Base-by-base conservation (phyloP, 2,888 invertebrate species). In the Rutpela maculata region DNA sequence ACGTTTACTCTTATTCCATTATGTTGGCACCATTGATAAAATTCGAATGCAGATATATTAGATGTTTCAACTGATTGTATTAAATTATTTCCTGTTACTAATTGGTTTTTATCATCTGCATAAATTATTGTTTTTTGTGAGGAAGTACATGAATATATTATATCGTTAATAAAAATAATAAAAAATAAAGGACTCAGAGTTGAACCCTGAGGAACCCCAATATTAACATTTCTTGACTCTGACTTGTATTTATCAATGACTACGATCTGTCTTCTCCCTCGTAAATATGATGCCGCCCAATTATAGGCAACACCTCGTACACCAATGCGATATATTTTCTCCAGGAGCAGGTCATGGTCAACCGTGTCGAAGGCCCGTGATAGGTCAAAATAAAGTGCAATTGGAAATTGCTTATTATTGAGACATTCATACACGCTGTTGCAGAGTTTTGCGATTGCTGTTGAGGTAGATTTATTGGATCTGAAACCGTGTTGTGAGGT, bases 31-130 rank as follows among this genome's bases (percentile, higher is more conserved):
- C n/a, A 50, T 50, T 50, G n/a, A 50, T 50, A 15, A n/a, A 50
- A 50, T 50, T 50, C 31, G 10, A 15, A 9, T 1, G 63, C 57
- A 73, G 31, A 26, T 4, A 43, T 17, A 31, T 17, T 72, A 11
- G 60, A n/a, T 62, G 43, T 62, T n/a, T n/a, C 26, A 15, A 72
- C 17, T 31, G 56, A 22, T 10, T 11, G 1, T 65, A 19, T 12
- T 12, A 15, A 55, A 50, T 55, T 35, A 56, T 72, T 63, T 31
- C 63, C 63, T 11, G 55, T 31, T 56, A 72, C n/a, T 31, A 72
- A 63, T 63, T 63, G 63, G n/a, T 72, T 63, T n/a, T 19, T 65
- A 9, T 72, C 63, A 72, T 72, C 65, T 22, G 63, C 63, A 72
- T 72, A 62, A 6, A 55, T 56, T 12, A 55, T 60, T 63, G 60